Conservation (phyloP, 2,113 vertebrate species). For the Glaucidium brasilianum region DNA sequence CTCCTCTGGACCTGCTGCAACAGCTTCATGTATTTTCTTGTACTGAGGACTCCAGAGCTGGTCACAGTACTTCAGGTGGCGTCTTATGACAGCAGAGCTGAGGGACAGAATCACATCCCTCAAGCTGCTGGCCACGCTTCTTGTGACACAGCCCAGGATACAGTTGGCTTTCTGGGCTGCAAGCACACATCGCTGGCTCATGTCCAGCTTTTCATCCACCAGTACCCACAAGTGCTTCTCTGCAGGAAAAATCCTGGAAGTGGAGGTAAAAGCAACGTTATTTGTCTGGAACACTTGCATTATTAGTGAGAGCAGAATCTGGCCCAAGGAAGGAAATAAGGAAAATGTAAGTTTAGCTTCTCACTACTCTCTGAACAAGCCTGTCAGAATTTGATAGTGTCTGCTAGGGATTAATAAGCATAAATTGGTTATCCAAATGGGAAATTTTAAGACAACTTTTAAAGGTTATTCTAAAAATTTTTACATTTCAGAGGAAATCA, state of each 20-base stretch:
- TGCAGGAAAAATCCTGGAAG: background rate
- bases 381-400: background rate
- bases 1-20: accelerated
- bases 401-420: background rate
- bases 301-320: background rate
- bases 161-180: accelerated
- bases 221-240: background rate
- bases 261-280: background rate
- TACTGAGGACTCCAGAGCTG: background rate
- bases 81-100: background rate
- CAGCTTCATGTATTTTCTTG: background rate
- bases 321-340: background rate
- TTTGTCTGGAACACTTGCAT: background rate
- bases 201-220: background rate
- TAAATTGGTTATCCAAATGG: conserved; percentile 14
- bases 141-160: background rate
- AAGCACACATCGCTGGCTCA: accelerated
- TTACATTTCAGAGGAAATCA: conserved; percentile 4
- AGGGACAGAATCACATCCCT: background rate
- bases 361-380: background rate
- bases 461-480: background rate
- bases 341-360: background rate
- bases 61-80: accelerated
- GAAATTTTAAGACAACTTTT: background rate
- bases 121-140: accelerated